These are phyloP conservation scores for Lasiurus borealis DNA, from an alignment of 2,113 vertebrate species.

Conservation along the genomic window DNA sequence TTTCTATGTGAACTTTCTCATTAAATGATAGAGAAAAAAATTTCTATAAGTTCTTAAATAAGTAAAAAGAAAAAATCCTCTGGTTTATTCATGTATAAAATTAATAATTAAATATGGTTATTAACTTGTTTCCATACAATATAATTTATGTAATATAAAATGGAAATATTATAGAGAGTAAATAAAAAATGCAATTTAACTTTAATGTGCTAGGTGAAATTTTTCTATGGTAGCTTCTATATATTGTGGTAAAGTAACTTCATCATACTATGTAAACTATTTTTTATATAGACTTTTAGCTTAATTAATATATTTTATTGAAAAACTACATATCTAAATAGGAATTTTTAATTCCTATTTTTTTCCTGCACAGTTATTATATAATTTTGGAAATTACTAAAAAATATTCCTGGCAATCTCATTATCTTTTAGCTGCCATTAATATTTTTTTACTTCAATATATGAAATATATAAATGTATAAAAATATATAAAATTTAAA, in stretches of 20 bases:
- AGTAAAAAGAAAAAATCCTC: not conserved
- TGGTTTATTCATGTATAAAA: not conserved
- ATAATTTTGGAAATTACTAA: not conserved
- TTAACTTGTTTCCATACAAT: not conserved
- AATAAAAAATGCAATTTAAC: constrained; percentile 32
- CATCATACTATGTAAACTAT: not conserved
- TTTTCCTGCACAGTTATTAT: not conserved
- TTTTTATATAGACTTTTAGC: not conserved
- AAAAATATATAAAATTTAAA: not conserved
- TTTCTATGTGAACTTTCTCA: not conserved
- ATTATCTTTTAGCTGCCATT: not conserved
- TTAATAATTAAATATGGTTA: not conserved
- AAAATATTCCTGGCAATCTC: not conserved
- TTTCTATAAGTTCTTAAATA: not conserved
- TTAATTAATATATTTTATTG: not conserved
- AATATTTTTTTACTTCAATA: not conserved
- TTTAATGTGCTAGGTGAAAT: not conserved
- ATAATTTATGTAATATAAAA: not conserved
- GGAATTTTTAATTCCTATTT: constrained; percentile 4
- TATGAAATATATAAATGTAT: not conserved
- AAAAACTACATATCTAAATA: not conserved
- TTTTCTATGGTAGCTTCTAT: not conserved
- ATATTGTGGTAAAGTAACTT: not conserved
- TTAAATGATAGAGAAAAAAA: not conserved
- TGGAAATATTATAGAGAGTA: not conserved